phyloP scores from a whole-genome alignment of 2,113 vertebrate genomes.

The Gymnogyps californianus region DNA sequence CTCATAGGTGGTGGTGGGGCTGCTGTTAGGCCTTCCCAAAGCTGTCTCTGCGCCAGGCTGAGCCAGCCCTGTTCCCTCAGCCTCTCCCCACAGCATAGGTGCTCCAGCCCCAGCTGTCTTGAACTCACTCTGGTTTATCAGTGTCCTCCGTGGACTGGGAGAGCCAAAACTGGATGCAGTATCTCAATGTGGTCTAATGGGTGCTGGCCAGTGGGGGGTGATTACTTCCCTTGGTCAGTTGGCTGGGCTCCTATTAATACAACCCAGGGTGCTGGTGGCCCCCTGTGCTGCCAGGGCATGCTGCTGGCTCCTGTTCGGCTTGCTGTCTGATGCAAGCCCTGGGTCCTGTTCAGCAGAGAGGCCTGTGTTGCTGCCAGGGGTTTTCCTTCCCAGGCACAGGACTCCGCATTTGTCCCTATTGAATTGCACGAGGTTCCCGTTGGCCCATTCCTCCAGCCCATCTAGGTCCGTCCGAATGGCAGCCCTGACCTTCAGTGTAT shows the following conservation, averaged over 20 bases:
- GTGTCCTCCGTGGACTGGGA: not conserved
- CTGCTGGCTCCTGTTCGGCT: accelerated
- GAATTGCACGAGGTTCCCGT: not conserved
- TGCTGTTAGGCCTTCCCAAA: not conserved
- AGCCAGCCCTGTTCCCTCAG: not conserved
- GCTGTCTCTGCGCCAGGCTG: not conserved
- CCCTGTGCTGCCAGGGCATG: not conserved
- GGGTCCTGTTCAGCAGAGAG: not conserved
- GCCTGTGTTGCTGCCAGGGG: not conserved
- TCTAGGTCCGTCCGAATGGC: not conserved
- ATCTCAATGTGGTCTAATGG: accelerated
- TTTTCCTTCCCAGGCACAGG: not conserved
- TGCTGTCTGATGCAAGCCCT: not conserved
- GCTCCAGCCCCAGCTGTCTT: not conserved
- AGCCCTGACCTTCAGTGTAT: not conserved
- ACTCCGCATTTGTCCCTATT: not conserved
- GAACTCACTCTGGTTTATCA: not conserved
- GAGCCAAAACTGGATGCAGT: not conserved
- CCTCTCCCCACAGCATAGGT: not conserved
- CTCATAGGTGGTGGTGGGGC: not conserved
- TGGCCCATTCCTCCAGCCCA: not conserved
- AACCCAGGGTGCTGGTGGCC: not conserved
- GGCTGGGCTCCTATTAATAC: not conserved
- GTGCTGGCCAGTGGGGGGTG: not conserved
- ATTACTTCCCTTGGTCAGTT: accelerated